Evolutionary conservation across 2,113 vertebrate genomes (phyloP).

Genomic region (Coracopsis vasa): DNA sequence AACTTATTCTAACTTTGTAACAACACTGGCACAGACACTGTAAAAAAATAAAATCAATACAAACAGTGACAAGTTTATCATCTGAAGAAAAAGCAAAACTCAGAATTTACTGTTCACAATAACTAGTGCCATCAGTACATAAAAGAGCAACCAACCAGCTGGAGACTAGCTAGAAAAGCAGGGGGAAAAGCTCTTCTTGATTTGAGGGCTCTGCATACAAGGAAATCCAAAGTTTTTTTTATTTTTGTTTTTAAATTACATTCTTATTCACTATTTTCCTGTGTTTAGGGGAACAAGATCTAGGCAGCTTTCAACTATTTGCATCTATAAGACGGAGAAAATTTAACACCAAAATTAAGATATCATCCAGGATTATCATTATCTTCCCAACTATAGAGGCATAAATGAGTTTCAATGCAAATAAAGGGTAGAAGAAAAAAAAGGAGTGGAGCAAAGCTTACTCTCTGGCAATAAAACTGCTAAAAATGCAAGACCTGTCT

Average conservation of each 20-base stretch:
- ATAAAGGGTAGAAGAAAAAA: background rate
- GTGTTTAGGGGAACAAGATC: background rate
- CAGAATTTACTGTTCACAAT: background rate
- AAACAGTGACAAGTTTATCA: background rate
- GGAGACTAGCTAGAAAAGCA: background rate
- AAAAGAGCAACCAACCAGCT: background rate
- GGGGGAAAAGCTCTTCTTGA: background rate
- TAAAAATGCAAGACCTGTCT: background rate
- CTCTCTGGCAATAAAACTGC: background rate
- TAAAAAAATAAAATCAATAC: background rate
- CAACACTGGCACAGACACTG: background rate
- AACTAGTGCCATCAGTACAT: background rate
- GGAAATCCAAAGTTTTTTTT: background rate
- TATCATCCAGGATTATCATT: slow-evolving; percentile 5
- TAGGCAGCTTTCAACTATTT: background rate
- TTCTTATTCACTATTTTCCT: background rate
- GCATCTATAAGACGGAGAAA: background rate
- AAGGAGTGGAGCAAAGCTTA: background rate
- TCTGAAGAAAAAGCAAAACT: background rate
- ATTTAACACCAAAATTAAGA: background rate
- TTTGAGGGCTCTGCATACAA: background rate
- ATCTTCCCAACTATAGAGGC: background rate
- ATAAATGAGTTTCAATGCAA: background rate
- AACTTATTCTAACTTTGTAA: background rate
- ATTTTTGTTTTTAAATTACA: background rate